Percentiles rank a stretch among this genome's conserved stretches.
These are phyloP conservation scores for Aspidoscelis tigris DNA, from an alignment of 2,113 vertebrate species.

Conservation along the genomic window DNA sequence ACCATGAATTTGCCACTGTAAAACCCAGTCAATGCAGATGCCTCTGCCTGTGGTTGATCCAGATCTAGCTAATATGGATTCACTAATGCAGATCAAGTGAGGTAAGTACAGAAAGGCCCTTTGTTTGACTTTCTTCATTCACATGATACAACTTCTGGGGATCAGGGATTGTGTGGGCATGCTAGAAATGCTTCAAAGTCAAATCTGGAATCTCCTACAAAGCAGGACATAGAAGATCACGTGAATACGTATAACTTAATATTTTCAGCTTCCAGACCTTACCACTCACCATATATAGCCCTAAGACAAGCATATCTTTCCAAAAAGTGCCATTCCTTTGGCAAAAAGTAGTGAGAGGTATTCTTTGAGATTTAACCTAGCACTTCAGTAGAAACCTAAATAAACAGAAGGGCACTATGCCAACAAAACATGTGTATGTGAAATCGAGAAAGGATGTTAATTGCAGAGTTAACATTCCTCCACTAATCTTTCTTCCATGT, in stretches of 20 bases:
- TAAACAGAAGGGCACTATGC: slow-evolving; percentile 26
- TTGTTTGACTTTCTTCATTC: slow-evolving; percentile 29
- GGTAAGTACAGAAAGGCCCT: too few relatives aligned
- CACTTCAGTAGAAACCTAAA: slow-evolving; percentile 12
- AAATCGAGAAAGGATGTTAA: slow-evolving; percentile 7
- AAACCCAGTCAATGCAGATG: too few relatives aligned
- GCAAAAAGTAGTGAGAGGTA: too few relatives aligned
- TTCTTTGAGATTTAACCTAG: not conserved
- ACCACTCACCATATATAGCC: slow-evolving; percentile 3
- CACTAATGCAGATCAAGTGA: too few relatives aligned
- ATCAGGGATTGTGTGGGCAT: slow-evolving; percentile 44
- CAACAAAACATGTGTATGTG: not conserved
- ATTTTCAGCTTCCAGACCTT: not conserved
- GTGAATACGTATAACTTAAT: accelerated
- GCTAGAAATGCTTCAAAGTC: slow-evolving; percentile 40
- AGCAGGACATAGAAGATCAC: not conserved
- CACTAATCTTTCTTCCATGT: slow-evolving; percentile 1
- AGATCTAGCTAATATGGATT: too few relatives aligned
- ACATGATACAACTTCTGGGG: slow-evolving; percentile 59
- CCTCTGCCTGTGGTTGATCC: too few relatives aligned
- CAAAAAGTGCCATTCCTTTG: not conserved
- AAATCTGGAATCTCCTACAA: slow-evolving; percentile 20
- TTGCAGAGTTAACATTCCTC: not conserved
- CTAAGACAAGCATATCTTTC: not conserved
- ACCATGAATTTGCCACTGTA: too few relatives aligned